A percentile compares a stretch with the other conserved stretches of the same genome.
phyloP scores from a whole-genome alignment of 2,113 vertebrate species.

The Nerophis lumbriciformis region DNA sequence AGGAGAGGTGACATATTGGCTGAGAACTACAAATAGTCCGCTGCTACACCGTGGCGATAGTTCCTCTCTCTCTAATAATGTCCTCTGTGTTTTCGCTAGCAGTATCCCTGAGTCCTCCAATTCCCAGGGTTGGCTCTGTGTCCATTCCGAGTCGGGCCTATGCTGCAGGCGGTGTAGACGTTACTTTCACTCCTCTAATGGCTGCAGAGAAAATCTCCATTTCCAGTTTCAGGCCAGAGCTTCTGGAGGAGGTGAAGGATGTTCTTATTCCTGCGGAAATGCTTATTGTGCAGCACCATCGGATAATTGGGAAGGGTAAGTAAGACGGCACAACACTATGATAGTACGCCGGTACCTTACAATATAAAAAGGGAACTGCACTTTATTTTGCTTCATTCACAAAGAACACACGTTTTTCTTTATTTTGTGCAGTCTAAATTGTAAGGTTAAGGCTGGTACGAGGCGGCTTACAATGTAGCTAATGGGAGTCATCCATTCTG shows the following conservation, averaged over 20 bases:
- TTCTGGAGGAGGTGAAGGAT: slow-evolving; percentile 93
- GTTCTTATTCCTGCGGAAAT: slow-evolving; percentile 84
- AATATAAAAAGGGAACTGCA: too few relatives aligned
- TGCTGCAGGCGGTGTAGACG: slow-evolving; percentile 50
- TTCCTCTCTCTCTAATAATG: not conserved
- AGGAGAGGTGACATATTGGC: slow-evolving; percentile 61
- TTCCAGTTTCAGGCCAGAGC: slow-evolving; percentile 73
- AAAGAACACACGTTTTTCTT: too few relatives aligned
- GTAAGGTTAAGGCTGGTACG: too few relatives aligned
- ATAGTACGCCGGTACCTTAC: not conserved
- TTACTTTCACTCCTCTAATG: slow-evolving; percentile 76
- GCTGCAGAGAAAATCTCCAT: slow-evolving; percentile 76
- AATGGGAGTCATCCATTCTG: too few relatives aligned
- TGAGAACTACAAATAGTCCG: not conserved
- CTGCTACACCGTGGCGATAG: not conserved
- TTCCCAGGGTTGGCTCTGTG: slow-evolving; percentile 1
- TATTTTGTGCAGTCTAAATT: too few relatives aligned
- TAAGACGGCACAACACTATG: not conserved
- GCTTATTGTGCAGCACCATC: slow-evolving; percentile 80
- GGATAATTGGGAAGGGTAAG: slow-evolving; percentile 89
- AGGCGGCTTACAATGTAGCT: too few relatives aligned
- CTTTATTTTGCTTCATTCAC: too few relatives aligned
- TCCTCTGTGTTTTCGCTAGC: slow-evolving; percentile 32
- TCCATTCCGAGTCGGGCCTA: slow-evolving; percentile 48
- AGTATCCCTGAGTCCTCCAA: slow-evolving; percentile 41